Conservation (phyloP, 2,888 invertebrate genomes). For the Incurvaria masculella region DNA sequence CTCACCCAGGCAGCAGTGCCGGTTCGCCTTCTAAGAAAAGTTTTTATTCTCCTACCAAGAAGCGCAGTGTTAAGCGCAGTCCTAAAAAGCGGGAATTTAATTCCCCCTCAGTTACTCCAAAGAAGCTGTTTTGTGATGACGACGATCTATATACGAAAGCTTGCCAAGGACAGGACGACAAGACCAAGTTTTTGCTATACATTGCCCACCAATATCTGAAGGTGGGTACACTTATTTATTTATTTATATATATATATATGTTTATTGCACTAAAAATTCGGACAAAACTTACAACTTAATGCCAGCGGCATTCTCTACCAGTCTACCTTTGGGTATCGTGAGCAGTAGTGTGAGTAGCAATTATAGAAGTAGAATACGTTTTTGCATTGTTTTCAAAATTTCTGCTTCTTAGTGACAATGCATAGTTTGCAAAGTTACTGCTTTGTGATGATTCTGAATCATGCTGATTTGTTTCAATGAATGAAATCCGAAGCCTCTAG, state of each 20-base stretch:
- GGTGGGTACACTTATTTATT: constrained; percentile 24
- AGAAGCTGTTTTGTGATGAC: constrained; percentile 4
- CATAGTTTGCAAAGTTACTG: too few relatives aligned
- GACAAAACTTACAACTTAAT: too few relatives aligned
- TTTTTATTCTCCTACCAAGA: constrained; percentile 37
- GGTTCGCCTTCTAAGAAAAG: constrained; percentile 22
- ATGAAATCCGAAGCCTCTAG: too few relatives aligned
- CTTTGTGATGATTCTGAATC: too few relatives aligned
- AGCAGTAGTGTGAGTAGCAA: too few relatives aligned
- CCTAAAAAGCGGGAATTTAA: constrained; percentile 18
- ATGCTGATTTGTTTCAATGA: too few relatives aligned
- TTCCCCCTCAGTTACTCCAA: neutral
- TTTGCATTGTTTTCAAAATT: neutral
- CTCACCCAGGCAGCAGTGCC: constrained; percentile 1
- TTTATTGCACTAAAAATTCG: too few relatives aligned
- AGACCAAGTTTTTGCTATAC: constrained; percentile 17
- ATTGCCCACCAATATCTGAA: neutral
- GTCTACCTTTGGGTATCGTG: too few relatives aligned
- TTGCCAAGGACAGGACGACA: constrained; percentile 31
- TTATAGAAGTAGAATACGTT: neutral
- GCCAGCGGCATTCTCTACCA: too few relatives aligned
- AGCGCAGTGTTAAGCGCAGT: constrained; percentile 23
- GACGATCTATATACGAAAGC: constrained; percentile 18
- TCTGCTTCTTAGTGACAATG: too few relatives aligned
- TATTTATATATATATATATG: too few relatives aligned